Evolutionary conservation across 2,888 invertebrate genomes (phyloP).

Genomic region (Sinopyrophorus schimmeli): DNA sequence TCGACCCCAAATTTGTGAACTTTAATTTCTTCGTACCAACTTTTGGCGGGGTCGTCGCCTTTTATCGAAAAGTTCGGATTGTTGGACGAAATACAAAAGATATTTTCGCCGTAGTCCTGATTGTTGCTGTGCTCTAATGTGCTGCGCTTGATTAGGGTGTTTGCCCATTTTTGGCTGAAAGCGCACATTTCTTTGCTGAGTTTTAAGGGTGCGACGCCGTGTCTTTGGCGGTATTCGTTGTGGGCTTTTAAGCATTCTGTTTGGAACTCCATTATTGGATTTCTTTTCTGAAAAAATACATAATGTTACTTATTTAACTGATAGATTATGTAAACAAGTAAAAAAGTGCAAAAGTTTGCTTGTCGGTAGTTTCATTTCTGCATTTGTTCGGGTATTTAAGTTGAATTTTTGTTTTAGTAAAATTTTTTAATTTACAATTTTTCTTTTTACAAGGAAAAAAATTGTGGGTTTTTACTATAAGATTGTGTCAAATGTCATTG

Average conservation of each 20-base stretch:
- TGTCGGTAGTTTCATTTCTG: not conserved
- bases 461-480: too few relatives aligned
- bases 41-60: conserved; percentile 70
- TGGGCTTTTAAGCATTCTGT: conserved; percentile 61
- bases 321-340: too few relatives aligned
- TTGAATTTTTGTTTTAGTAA: too few relatives aligned
- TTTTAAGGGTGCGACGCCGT: conserved; percentile 61
- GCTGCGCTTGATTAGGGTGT: conserved; percentile 58
- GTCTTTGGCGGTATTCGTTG: conserved; percentile 61
- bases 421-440: too few relatives aligned
- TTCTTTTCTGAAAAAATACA: conserved; percentile 40
- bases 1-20: conserved; percentile 70
- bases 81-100: conserved; percentile 70
- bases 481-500: too few relatives aligned
- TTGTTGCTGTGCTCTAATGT: conserved; percentile 62
- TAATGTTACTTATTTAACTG: not conserved
- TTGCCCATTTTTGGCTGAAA: conserved; percentile 60
- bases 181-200: conserved; percentile 60
- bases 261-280: conserved; percentile 47
- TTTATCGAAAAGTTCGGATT: conserved; percentile 67
- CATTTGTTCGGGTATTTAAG: too few relatives aligned
- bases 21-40: conserved; percentile 78
- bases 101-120: conserved; percentile 66
- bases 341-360: not conserved
- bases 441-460: too few relatives aligned